Conservation (phyloP, 2,888 invertebrate species). For the Lucinisca nassula region DNA sequence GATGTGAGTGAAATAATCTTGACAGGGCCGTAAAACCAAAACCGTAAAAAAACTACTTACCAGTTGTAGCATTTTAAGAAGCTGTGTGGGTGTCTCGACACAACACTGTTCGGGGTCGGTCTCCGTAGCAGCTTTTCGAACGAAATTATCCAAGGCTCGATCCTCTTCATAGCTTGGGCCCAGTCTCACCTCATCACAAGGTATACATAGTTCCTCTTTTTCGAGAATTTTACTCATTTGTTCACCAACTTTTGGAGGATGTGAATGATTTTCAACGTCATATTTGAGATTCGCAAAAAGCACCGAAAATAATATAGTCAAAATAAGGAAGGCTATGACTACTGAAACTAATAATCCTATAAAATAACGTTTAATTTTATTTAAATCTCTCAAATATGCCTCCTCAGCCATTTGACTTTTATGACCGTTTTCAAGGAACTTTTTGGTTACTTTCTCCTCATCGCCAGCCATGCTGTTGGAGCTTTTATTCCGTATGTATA, state of each 20-base stretch:
- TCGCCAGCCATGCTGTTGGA: background rate
- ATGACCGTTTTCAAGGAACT: background rate
- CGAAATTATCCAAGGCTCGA: conserved; percentile 78
- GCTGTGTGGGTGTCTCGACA: conserved; percentile 81
- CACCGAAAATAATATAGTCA: conserved; percentile 79
- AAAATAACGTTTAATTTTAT: conserved; percentile 55
- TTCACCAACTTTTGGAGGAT: conserved; percentile 84
- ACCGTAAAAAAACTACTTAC: conserved; percentile 69
- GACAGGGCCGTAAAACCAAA: too few species aligned
- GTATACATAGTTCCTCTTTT: conserved; percentile 81
- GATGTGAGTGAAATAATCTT: too few species aligned
- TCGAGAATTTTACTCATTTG: conserved; percentile 81
- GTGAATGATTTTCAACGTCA: conserved; percentile 79
- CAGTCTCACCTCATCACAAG: conserved; percentile 78
- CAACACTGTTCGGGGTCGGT: conserved; percentile 80
- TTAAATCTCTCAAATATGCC: background rate
- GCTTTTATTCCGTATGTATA: background rate
- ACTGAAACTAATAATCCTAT: conserved; percentile 76
- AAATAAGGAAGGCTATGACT: conserved; percentile 75
- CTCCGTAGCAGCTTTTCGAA: conserved; percentile 68
- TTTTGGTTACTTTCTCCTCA: background rate
- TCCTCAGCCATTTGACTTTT: background rate
- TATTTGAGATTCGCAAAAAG: conserved; percentile 81
- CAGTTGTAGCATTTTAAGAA: conserved; percentile 78
- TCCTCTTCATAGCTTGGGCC: conserved; percentile 83